Conservation (phyloP, 2,113 vertebrate species). For the Propithecus coquereli region DNA sequence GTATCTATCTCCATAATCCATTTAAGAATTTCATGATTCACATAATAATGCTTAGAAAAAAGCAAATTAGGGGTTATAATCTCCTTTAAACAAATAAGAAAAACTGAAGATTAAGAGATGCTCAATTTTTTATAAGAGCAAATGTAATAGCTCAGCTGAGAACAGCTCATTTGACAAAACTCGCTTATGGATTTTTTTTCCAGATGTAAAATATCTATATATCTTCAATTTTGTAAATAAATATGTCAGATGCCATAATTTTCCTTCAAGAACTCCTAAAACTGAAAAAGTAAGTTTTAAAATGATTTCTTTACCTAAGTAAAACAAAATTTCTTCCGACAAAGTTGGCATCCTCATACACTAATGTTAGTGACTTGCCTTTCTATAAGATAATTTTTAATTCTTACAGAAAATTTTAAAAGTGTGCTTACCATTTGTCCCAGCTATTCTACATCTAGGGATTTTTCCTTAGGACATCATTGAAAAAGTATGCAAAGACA, state of each 20-base stretch:
- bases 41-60: neutral
- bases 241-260: neutral
- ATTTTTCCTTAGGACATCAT: neutral
- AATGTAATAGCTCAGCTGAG: neutral
- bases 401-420: neutral
- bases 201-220: neutral
- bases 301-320: neutral
- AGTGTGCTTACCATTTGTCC: neutral
- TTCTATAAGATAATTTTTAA: neutral
- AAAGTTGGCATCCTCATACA: neutral
- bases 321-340: constrained; percentile 1
- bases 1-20: neutral
- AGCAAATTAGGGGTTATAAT: neutral
- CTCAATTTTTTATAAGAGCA: neutral
- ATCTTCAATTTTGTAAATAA: neutral
- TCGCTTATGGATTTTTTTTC: neutral
- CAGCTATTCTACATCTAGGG: neutral
- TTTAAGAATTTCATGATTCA: neutral
- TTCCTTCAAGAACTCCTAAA: neutral
- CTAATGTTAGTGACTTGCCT: neutral
- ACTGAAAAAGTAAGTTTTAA: neutral
- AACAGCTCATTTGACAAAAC: neutral
- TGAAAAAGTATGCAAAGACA: neutral
- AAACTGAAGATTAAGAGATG: neutral
- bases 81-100: neutral